phyloP scores from a whole-genome alignment of 35 echinoderm and acorn worm species.

The Antedon bifida region DNA sequence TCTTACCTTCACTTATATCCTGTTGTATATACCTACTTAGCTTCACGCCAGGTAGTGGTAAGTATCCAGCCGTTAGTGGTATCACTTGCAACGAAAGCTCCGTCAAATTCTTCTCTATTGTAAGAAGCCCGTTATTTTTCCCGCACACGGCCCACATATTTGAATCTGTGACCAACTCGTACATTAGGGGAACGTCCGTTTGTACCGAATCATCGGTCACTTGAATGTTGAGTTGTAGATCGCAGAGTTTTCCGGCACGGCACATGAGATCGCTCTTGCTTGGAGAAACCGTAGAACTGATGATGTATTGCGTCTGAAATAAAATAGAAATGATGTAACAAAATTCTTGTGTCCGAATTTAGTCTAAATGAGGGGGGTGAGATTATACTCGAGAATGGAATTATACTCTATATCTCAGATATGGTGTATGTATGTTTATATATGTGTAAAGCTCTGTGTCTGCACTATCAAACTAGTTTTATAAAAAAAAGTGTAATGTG shows the following conservation, averaged over 20 bases:
- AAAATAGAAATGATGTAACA: no score
- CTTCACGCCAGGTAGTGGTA: slow-evolving; percentile 67
- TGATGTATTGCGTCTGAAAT: slow-evolving; percentile 58
- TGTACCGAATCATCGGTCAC: slow-evolving; percentile 1
- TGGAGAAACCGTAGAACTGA: slow-evolving; percentile 55
- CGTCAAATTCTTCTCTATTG: slow-evolving; percentile 21
- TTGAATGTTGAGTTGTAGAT: slow-evolving; percentile 49
- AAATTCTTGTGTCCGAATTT: no score
- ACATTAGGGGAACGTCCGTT: slow-evolving; percentile 32
- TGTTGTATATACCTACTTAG: slow-evolving; percentile 46
- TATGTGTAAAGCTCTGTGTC: no score
- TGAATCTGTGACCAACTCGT: slow-evolving; percentile 55
- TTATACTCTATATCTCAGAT: no score
- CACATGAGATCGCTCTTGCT: slow-evolving; percentile 45
- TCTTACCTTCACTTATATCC: background rate
- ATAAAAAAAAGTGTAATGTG: no score
- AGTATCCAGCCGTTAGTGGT: slow-evolving; percentile 59
- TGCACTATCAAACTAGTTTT: no score
- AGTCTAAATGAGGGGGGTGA: no score
- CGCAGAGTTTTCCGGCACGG: slow-evolving; percentile 63
- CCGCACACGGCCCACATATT: slow-evolving; percentile 91
- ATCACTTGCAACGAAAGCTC: slow-evolving; percentile 71
- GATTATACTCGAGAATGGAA: no score
- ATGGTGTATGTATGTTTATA: no score
- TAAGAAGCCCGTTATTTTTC: slow-evolving; percentile 54